Conservation (phyloP, 2,888 invertebrate species). For the Heliconius hortense region DNA sequence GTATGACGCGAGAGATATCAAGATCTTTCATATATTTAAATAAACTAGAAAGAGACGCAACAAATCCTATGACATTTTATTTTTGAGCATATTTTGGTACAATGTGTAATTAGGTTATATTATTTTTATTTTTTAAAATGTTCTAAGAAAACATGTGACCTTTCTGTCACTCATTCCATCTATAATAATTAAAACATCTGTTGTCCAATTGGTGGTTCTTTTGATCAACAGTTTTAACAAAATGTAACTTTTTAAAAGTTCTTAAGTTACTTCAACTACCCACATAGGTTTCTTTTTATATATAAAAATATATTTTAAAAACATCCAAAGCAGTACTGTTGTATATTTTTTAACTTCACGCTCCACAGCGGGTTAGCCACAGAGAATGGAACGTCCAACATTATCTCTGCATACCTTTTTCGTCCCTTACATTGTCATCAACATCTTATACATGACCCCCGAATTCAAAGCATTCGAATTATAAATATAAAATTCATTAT, state of each 20-base stretch:
- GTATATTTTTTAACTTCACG: too few relatives aligned
- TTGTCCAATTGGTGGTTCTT: background rate
- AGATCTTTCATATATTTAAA: too few relatives aligned
- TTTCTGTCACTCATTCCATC: conserved; percentile 12
- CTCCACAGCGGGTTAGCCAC: too few relatives aligned
- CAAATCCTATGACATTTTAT: background rate
- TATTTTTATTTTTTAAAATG: conserved; percentile 3
- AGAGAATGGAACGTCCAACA: too few relatives aligned
- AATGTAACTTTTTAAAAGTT: background rate
- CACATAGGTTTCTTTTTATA: too few relatives aligned
- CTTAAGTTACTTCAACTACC: background rate
- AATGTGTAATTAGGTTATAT: background rate
- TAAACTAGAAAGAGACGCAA: background rate
- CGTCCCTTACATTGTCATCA: too few relatives aligned
- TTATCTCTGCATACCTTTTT: too few relatives aligned
- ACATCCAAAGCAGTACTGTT: too few relatives aligned
- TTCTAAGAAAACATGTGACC: background rate
- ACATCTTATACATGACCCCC: too few relatives aligned
- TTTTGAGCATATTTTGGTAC: background rate
- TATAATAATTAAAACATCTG: conserved; percentile 6
- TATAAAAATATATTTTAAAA: background rate
- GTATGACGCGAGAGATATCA: too few relatives aligned
- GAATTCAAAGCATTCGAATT: too few relatives aligned
- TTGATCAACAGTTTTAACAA: background rate
- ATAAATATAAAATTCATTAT: too few relatives aligned